Evolutionary conservation across 2,113 vertebrate genomes (phyloP), one percentile per base, ranked within the genome.

Genomic region (Microtus oregoni): DNA sequence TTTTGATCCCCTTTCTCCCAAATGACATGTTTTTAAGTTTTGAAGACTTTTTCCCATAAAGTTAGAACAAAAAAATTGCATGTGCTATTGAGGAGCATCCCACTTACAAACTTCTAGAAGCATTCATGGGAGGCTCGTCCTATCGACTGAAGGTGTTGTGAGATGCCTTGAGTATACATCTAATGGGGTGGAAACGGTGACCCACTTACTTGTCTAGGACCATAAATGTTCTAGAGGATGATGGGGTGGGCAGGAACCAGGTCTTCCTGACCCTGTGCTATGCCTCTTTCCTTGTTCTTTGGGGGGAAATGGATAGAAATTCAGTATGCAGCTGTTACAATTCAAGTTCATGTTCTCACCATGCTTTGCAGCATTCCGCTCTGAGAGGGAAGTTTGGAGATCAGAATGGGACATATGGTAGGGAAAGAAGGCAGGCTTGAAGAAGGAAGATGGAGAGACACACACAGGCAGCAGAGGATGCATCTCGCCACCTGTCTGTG

Each of bases 91-190:
- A 75, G 78, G 20, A 75, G 20, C 13, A 24, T 92, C 4, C 14
- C 63, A 35, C n/a, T 91, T 72, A 47, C 89, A 77, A 88, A 61
- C 50, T 91, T 96, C 68, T 6, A 61, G 91, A 38, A 44, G 58
- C 35, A 28, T 81, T 88, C 55, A 83, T 35, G 55, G 26, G 65
- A 81, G 83, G 32, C 17, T 12, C 58, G 30, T 67, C 22, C 72
- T 11, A 12, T 68, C 30, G n/a, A 38, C 14, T 24, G 3, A 20
- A 76, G 52, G 22, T 72, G 35, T 65, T 26, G 30, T 20, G 65
- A 55, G 38, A 61, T 79, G 52, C 77, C 78, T 92, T 91, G n/a
- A 72, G 65, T 81, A 65, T 73, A 58, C 70, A 72, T 35, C n/a
- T 19, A 30, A 81, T 61, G 58, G 44, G 38, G 72, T 76, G 14